Evolutionary conservation across 2,113 vertebrate genomes (phyloP).

Genomic region (Henicopernis longicauda): DNA sequence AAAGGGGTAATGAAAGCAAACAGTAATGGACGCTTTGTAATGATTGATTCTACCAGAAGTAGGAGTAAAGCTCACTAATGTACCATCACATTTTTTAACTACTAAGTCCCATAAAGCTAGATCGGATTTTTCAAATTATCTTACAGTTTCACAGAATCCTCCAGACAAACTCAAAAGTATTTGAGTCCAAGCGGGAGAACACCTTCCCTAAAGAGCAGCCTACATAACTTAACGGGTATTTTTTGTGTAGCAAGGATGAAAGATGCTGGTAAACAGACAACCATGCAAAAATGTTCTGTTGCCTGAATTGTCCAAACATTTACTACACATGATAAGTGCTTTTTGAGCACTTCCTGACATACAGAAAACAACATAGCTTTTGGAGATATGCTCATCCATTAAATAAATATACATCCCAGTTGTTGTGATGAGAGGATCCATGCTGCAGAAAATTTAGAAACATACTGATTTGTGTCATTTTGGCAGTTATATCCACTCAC

Average conservation of each 20-base stretch:
- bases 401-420: not conserved
- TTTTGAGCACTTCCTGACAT: not conserved
- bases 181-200: not conserved
- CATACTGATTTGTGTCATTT: not conserved
- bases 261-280: not conserved
- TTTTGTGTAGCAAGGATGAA: not conserved
- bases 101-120: not conserved
- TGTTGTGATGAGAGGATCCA: not conserved
- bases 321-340: not conserved
- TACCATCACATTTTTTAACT: not conserved
- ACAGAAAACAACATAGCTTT: not conserved
- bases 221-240: not conserved
- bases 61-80: not conserved
- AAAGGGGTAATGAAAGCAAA: constrained; percentile 23
- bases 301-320: not conserved
- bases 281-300: not conserved
- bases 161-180: not conserved
- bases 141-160: not conserved
- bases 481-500: not conserved
- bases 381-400: not conserved
- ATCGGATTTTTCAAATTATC: not conserved
- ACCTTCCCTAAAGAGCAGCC: not conserved
- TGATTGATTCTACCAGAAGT: not conserved
- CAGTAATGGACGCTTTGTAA: not conserved
- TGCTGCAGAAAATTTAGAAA: not conserved